phyloP scores from a whole-genome alignment of 2,888 invertebrate genomes.

The Campopleginae sp. region DNA sequence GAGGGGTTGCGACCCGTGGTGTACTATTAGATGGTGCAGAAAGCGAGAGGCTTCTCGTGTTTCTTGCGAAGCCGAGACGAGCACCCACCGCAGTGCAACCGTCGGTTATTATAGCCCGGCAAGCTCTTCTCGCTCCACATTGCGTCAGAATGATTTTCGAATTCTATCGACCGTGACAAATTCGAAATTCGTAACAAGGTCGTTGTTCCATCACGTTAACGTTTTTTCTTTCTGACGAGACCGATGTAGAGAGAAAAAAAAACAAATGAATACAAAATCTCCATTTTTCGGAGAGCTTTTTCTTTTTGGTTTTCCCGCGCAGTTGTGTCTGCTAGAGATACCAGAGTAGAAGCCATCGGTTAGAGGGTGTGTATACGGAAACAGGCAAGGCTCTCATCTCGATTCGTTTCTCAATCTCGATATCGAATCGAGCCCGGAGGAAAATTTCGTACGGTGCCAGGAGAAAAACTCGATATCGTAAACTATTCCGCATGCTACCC shows the following conservation, averaged over 20 bases:
- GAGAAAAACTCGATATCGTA: slow-evolving; percentile 66
- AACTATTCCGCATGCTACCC: slow-evolving; percentile 58
- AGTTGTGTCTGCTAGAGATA: slow-evolving; percentile 26
- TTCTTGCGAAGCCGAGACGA: slow-evolving; percentile 24
- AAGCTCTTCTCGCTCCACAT: slow-evolving; percentile 44
- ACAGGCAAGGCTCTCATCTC: slow-evolving; percentile 60
- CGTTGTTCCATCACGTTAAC: slow-evolving; percentile 60
- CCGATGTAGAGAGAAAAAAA: neutral
- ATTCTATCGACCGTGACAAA: slow-evolving; percentile 74
- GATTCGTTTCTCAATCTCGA: slow-evolving; percentile 67
- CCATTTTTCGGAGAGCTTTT: slow-evolving; percentile 5
- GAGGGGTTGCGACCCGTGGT: slow-evolving; percentile 72
- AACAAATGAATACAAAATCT: slow-evolving; percentile 7
- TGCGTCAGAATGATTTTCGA: slow-evolving; percentile 71
- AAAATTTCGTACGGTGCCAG: slow-evolving; percentile 66
- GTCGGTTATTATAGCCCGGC: slow-evolving; percentile 74
- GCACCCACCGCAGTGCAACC: slow-evolving; percentile 54
- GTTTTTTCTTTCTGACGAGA: neutral
- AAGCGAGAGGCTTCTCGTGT: slow-evolving; percentile 68
- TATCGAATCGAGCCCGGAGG: slow-evolving; percentile 65
- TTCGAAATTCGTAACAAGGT: slow-evolving; percentile 72
- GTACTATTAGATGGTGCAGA: slow-evolving; percentile 81
- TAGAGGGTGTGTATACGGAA: slow-evolving; percentile 43
- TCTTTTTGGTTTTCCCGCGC: neutral
- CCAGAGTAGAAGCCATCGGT: slow-evolving; percentile 48